Evolutionary conservation across 2,113 vertebrate species (phyloP).

Genomic region (Rhea pennata): DNA sequence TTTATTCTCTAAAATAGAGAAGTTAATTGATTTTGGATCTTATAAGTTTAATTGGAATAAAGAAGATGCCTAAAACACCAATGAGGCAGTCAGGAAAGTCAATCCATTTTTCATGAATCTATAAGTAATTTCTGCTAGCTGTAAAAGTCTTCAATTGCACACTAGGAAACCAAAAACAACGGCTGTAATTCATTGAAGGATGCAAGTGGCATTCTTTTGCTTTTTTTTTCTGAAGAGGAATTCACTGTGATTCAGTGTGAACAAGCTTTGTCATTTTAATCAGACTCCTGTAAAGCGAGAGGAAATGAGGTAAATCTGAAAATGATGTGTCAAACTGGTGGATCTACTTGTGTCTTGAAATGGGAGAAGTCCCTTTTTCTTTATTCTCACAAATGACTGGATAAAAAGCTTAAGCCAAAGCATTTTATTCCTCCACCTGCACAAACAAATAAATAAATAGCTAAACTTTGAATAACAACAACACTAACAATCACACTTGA

Average conservation of each 20-base stretch:
- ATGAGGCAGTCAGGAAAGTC: slow-evolving; percentile 41
- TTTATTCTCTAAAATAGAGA: slow-evolving; percentile 48
- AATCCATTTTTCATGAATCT: slow-evolving; percentile 62
- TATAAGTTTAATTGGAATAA: slow-evolving; percentile 57
- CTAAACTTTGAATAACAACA: neutral
- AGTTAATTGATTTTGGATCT: slow-evolving; percentile 58
- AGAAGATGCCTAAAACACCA: slow-evolving; percentile 38
- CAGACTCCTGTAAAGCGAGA: neutral
- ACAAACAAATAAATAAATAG: neutral
- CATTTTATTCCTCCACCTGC: neutral
- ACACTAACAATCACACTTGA: neutral
- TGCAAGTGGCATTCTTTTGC: slow-evolving; percentile 17
- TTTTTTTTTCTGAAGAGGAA: neutral
- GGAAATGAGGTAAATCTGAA: slow-evolving; percentile 19
- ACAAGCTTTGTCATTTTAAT: slow-evolving; percentile 20
- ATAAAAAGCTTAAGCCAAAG: neutral
- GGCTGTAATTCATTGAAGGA: slow-evolving; percentile 33
- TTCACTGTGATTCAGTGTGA: slow-evolving; percentile 21
- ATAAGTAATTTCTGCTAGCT: slow-evolving; percentile 61
- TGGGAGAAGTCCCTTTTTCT: neutral
- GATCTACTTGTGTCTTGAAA: neutral
- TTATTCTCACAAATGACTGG: neutral
- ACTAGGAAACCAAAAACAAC: slow-evolving; percentile 64
- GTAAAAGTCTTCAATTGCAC: slow-evolving; percentile 60
- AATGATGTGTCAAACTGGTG: neutral